These are phyloP conservation scores for Sylvilagus bachmani DNA, from an alignment of 2,113 vertebrate species.

Conservation along the genomic window DNA sequence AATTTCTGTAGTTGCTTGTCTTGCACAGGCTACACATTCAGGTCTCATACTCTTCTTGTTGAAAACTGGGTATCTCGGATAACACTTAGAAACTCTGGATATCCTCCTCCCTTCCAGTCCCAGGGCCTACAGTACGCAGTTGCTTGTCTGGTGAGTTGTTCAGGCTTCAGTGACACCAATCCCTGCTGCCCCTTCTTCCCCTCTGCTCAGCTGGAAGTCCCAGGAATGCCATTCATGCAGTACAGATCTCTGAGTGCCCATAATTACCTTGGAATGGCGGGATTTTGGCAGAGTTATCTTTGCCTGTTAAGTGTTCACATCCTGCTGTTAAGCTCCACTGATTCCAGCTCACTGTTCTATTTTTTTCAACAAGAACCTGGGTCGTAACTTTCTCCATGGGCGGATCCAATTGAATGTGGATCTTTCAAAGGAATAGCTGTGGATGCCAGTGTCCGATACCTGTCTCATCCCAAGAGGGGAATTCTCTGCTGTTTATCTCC, in stretches of 20 bases:
- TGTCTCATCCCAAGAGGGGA: background rate
- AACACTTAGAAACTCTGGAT: background rate
- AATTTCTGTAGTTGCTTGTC: background rate
- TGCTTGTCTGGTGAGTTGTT: background rate
- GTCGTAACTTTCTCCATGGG: background rate
- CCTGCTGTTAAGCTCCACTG: background rate
- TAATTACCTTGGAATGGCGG: background rate
- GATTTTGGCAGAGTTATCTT: background rate
- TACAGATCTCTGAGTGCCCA: background rate
- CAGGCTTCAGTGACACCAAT: background rate
- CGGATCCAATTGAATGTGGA: background rate
- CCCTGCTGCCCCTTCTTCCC: no score
- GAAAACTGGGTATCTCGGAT: background rate
- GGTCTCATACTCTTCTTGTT: background rate
- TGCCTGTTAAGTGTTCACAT: background rate
- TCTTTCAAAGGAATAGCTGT: slow-evolving; percentile 14
- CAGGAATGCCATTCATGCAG: background rate
- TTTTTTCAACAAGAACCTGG: slow-evolving; percentile 15
- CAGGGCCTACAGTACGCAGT: background rate
- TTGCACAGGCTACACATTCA: background rate
- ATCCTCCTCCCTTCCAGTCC: background rate
- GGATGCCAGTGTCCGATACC: background rate
- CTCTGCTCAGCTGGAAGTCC: background rate
- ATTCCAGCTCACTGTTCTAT: background rate
- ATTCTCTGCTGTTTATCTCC: background rate